Percentiles rank a stretch among this genome's conserved stretches.
Evolutionary conservation across 2,888 invertebrate genomes (phyloP).

Genomic region (Pristionchus exspectatus): DNA sequence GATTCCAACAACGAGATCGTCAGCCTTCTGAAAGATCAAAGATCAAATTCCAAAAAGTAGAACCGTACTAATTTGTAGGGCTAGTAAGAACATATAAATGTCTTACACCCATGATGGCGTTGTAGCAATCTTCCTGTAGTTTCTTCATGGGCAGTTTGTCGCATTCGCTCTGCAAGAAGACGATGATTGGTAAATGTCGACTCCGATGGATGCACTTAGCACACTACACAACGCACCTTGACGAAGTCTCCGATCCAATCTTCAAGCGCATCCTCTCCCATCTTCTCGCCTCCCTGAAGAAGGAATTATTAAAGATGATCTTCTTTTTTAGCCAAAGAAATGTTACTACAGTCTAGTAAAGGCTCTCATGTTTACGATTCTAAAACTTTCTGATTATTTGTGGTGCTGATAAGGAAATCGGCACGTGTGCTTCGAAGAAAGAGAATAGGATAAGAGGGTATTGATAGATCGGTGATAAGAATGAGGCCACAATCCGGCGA

Average conservation of each 20-base stretch:
- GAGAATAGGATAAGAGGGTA: neutral
- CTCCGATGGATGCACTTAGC: neutral
- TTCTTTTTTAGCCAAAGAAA: neutral
- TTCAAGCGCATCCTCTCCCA: constrained; percentile 12
- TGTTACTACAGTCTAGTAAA: neutral
- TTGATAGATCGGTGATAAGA: neutral
- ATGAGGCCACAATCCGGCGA: neutral
- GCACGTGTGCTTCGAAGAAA: constrained; percentile 7
- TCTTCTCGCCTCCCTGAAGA: neutral
- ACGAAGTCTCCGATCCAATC: constrained; percentile 1
- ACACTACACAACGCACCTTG: constrained; percentile 16
- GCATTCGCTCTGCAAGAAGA: neutral
- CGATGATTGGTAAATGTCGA: constrained; percentile 12
- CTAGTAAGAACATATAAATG: neutral
- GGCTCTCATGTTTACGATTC: neutral
- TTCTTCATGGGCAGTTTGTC: constrained; percentile 37
- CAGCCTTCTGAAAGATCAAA: constrained; percentile 17
- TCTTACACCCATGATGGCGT: constrained; percentile 26
- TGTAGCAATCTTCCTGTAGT: neutral
- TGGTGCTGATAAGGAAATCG: neutral
- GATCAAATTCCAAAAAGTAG: neutral
- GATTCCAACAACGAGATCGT: neutral
- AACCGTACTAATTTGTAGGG: neutral
- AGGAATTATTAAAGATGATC: neutral
- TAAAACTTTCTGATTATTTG: neutral